Base-by-base conservation (phyloP, 2,113 vertebrate genomes). In the Castor canadensis region DNA sequence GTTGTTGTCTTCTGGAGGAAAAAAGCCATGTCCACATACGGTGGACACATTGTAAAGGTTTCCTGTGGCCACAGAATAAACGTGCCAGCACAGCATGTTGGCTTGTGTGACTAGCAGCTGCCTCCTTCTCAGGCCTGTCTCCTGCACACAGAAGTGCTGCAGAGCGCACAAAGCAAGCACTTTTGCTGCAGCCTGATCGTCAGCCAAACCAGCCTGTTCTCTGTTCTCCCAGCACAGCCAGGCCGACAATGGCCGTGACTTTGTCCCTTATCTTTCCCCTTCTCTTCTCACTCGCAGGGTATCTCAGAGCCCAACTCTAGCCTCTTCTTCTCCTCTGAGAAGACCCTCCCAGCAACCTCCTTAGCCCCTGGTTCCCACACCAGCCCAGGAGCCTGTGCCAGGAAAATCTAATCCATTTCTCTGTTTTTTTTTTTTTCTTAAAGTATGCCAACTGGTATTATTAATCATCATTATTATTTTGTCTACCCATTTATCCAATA, bases 381-480 rank as follows among this genome's bases (percentile, higher is more conserved):
- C 62, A 72, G 38, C 5, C 75, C 22, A 64, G 60, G 3, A 90
- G 35, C 15, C 56, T 35, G 40, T 38, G 62, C 26, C 47, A n/a
- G 40, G 24, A 71, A 30, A 77, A 96, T 54, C 6, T 35, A 52
- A 76, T 24, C n/a, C 45, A 40, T 77, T 86, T 86, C 76, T 82
- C 49, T 82, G 30, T 60, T 60, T n/a, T 30, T 32, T 66, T 32
- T 6, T 30, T 22, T 52, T 20, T 77, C 66, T 5, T 38, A 32
- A 19, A 56, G 38, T 58, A 47, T 5, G 17, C 30, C 76, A 66
- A 87, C 22, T 24, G 40, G 24, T 54, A 54, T 86, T 90, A 84
- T 85, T 84, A n/a, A n/a, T n/a, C n/a, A 52, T 43, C 56, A 62
- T 17, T 40, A 71, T 79, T 80, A 89, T 95, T 92, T 79, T 73